Conservation (phyloP, 2,113 vertebrate genomes). For the western clawed frog (Xenopus tropicalis) region UCB_Xtro_10.0 CM004446.2:41671501-41672000, state of each 20-base stretch:
- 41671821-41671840: conserved; percentile 69
- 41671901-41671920: conserved; percentile 57
- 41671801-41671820: conserved; percentile 67
- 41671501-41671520: no score
- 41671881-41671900: conserved; percentile 55
- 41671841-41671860: conserved; percentile 56
- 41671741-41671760: conserved; percentile 70
- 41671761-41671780: conserved; percentile 61
- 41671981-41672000: conserved; percentile 31
- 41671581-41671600: no score
- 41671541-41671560: no score
- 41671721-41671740: conserved; percentile 61
- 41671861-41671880: conserved; percentile 58
- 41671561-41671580: no score
- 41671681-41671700: conserved; percentile 5
- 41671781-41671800: conserved; percentile 53
- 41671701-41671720: conserved; percentile 52
- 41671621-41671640: conserved; percentile 6
- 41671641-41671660: conserved; percentile 19
- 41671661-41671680: no score
- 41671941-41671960: conserved; percentile 37
- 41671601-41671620: neutral
- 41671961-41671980: conserved; percentile 55
- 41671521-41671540: no score
- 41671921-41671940: conserved; percentile 44